Evolutionary conservation across 1,140 invertebrate species (phyloP).

Genomic region (Zaprionus nigranus): DNA sequence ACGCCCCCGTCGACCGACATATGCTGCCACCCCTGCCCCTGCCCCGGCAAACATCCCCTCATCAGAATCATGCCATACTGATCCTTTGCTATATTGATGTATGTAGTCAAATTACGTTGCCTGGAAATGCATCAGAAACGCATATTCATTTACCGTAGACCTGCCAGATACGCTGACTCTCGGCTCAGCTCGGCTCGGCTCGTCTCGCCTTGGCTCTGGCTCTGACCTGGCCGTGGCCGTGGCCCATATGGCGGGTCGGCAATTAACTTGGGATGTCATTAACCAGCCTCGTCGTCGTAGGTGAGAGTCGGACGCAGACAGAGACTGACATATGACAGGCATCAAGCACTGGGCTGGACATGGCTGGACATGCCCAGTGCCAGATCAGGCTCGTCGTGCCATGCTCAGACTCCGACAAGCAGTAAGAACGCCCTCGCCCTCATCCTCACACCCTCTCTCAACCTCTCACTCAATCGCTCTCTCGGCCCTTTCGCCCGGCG

Average conservation of each 20-base stretch:
- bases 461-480: slow-evolving; percentile 18
- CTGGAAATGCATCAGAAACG: slow-evolving; percentile 62
- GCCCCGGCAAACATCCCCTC: too few species aligned
- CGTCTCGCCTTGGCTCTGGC: not conserved
- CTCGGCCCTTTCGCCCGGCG: slow-evolving; percentile 8
- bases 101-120: slow-evolving; percentile 80
- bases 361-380: slow-evolving; percentile 26
- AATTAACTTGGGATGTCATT: slow-evolving; percentile 82
- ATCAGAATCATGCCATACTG: not conserved
- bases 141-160: slow-evolving; percentile 70
- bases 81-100: slow-evolving; percentile 48
- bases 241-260: slow-evolving; percentile 70
- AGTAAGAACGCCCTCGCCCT: slow-evolving; percentile 67
- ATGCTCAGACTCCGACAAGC: slow-evolving; percentile 23
- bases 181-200: not conserved
- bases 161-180: slow-evolving; percentile 32
- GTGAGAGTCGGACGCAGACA: slow-evolving; percentile 58
- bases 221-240: slow-evolving; percentile 35
- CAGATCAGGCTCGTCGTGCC: slow-evolving; percentile 51
- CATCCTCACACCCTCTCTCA: slow-evolving; percentile 24
- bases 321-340: slow-evolving; percentile 80
- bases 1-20: slow-evolving; percentile 5
- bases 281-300: slow-evolving; percentile 65
- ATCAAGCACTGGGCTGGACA: slow-evolving; percentile 59
- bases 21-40: not conserved